phyloP scores from a whole-genome alignment of 2,113 vertebrate genomes.

The Polypterus senegalus region DNA sequence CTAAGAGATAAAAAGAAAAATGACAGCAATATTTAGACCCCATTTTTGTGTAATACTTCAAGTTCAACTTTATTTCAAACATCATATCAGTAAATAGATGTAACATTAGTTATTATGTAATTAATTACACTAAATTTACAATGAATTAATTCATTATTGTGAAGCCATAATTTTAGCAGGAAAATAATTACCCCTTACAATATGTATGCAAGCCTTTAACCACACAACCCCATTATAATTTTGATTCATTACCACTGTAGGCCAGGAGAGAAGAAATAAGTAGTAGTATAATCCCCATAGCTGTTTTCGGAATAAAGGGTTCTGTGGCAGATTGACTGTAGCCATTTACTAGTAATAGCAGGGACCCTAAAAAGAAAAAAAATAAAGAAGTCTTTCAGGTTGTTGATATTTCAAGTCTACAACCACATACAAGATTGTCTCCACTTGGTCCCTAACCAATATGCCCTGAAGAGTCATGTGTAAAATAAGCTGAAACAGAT shows the following conservation, averaged over 20 bases:
- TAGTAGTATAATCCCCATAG: slow-evolving; percentile 65
- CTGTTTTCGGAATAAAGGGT: slow-evolving; percentile 46
- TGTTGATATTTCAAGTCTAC: too few relatives aligned
- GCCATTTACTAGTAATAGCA: slow-evolving; percentile 56
- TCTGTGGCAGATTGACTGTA: slow-evolving; percentile 39
- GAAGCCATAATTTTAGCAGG: too few relatives aligned
- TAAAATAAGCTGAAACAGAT: too few relatives aligned
- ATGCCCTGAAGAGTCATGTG: too few relatives aligned
- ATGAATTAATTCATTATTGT: too few relatives aligned
- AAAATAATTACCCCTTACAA: too few relatives aligned
- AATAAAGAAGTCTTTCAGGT: too few relatives aligned
- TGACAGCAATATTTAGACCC: neutral
- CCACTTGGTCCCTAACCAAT: too few relatives aligned
- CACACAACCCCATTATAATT: too few relatives aligned
- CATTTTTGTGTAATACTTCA: neutral
- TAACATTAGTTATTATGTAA: neutral
- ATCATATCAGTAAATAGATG: neutral
- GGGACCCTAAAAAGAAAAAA: slow-evolving; percentile 40
- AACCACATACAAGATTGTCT: too few relatives aligned
- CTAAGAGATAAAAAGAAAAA: slow-evolving; percentile 26
- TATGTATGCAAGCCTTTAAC: too few relatives aligned
- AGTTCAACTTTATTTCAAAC: neutral
- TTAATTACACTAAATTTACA: too few relatives aligned
- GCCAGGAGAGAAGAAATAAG: slow-evolving; percentile 46
- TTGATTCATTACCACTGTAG: slow-evolving; percentile 50